These are phyloP conservation scores for Nephrotoma appendiculata DNA, from an alignment of 2,888 invertebrate genomes.

Conservation along the genomic window DNA sequence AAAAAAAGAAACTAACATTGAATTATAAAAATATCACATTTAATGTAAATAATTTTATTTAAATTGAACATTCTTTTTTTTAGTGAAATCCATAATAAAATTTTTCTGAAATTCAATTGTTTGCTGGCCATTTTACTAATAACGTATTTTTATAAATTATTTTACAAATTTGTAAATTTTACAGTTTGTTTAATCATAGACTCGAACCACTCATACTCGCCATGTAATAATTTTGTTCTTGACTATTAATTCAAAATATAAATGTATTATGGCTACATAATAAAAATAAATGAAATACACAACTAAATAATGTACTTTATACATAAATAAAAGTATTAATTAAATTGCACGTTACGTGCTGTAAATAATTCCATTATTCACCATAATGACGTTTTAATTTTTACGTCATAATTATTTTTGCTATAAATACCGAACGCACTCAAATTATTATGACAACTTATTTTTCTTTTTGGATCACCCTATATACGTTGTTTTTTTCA, in stretches of 20 bases:
- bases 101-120: background rate
- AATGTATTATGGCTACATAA: background rate
- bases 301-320: background rate
- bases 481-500: background rate
- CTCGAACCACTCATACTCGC: background rate
- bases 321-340: background rate
- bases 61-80: background rate
- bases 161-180: background rate
- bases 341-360: background rate
- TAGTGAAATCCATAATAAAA: background rate
- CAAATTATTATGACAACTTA: background rate
- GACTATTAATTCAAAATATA: background rate
- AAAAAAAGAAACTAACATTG: background rate
- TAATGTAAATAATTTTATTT: background rate
- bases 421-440: background rate
- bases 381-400: background rate
- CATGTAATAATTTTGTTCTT: background rate
- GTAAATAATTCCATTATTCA: background rate
- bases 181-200: background rate
- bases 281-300: background rate
- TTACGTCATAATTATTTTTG: background rate
- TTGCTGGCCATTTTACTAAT: background rate
- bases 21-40: background rate
- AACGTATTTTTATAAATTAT: background rate
- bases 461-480: background rate